phyloP scores from a whole-genome alignment of 2,888 invertebrate species.

The Xestia c-nigrum region DNA sequence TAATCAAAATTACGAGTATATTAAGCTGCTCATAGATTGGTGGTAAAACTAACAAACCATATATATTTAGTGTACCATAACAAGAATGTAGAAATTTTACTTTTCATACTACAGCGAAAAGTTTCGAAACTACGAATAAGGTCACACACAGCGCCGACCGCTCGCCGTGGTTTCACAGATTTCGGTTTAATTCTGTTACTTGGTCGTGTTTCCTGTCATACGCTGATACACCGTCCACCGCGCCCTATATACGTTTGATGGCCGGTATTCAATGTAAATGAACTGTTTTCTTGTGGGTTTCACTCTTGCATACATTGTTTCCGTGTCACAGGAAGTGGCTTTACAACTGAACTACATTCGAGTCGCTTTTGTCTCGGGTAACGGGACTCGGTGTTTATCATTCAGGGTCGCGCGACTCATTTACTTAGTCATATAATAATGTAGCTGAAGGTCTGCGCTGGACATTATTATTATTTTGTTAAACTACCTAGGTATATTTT shows the following conservation, averaged over 20 bases:
- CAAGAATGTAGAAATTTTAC: constrained; percentile 25
- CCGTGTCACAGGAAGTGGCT: constrained; percentile 79
- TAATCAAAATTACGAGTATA: not conserved
- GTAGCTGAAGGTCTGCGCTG: constrained; percentile 38
- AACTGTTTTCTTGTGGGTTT: constrained; percentile 75
- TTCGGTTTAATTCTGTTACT: constrained; percentile 44
- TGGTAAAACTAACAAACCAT: not conserved
- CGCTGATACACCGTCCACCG: constrained; percentile 50
- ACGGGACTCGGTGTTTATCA: constrained; percentile 77
- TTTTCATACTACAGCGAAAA: constrained; percentile 21
- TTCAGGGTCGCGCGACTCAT: constrained; percentile 76
- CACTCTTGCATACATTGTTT: constrained; percentile 74
- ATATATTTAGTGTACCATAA: not conserved
- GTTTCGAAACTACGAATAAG: constrained; percentile 52
- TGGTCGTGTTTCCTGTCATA: constrained; percentile 65
- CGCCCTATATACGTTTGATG: constrained; percentile 59
- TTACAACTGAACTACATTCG: constrained; percentile 75
- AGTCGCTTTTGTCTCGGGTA: constrained; percentile 76
- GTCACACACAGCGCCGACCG: constrained; percentile 44
- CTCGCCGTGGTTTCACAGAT: constrained; percentile 52
- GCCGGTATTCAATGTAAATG: constrained; percentile 82
- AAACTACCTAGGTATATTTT: constrained; percentile 1
- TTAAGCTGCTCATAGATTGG: constrained; percentile 8
- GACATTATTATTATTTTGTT: constrained; percentile 20
- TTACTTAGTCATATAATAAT: constrained; percentile 67